Conservation (phyloP, 2,113 vertebrate genomes). For the Oceanodroma tethys region DNA sequence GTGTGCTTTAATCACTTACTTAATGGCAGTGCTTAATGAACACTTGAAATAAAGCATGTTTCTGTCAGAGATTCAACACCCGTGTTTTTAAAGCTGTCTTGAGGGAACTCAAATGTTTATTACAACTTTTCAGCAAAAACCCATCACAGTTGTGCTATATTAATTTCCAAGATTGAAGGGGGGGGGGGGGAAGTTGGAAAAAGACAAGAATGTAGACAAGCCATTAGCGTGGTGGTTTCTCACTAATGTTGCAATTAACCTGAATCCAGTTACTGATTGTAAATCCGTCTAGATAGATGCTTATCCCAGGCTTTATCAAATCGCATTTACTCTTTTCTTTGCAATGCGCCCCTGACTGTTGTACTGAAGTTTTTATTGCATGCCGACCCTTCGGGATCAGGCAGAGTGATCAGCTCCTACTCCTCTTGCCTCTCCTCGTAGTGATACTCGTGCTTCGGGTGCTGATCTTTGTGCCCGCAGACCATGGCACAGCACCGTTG, state of each 20-base stretch:
- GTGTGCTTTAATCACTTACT: constrained; percentile 49
- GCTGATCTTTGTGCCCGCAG: background rate
- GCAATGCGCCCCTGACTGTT: background rate
- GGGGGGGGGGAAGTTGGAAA: background rate
- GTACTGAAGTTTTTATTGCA: background rate
- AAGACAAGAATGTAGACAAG: background rate
- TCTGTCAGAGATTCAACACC: constrained; percentile 35
- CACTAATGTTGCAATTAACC: background rate
- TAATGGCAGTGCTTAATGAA: constrained; percentile 45
- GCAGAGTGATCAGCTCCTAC: background rate
- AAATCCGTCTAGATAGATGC: background rate
- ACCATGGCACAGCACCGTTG: rapidly evolving
- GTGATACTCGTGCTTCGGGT: no score
- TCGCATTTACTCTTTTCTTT: background rate
- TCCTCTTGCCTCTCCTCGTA: background rate
- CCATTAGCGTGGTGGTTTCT: background rate
- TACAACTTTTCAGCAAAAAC: constrained; percentile 35
- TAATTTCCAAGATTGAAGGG: background rate
- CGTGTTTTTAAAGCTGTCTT: constrained; percentile 36
- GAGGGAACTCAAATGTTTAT: constrained; percentile 43
- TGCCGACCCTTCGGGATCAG: rapidly evolving
- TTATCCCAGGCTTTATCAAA: constrained; percentile 10
- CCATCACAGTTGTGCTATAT: background rate
- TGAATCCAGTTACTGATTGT: background rate
- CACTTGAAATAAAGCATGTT: constrained; percentile 40